Evolutionary conservation across 2,797 vertebrate species (phyloP), one percentile per base, ranked within the genome.

Genomic region (Spheniscus humboldti): DNA sequence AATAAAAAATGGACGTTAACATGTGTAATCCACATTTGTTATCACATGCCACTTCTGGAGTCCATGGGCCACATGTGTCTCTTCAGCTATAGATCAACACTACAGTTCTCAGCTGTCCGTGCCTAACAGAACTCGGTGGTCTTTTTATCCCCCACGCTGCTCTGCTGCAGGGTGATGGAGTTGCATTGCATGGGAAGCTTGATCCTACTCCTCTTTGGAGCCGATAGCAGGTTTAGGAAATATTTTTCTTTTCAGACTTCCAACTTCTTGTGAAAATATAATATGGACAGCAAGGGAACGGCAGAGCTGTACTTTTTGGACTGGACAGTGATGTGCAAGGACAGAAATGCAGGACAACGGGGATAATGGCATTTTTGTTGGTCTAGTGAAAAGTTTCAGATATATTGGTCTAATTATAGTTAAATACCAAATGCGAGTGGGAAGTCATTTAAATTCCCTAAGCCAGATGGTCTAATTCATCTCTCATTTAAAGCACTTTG

Each of bases 381-480:
- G 12, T 60, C 30, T 79, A 52, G 17, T 80, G 63, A 78, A 88
- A 86, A 88, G 22, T 80, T 90, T 75, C 59, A 56, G 50, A 63
- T 84, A 62, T 22, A 62, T 72, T 75, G 60, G 37, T 81, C 50
- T 92, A 80, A 95, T 91, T 91, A 81, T 19, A 77, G 50, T 68
- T 93, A 90, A 88, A 88, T 62, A 86, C 8, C 30, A 86, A 93
- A 84, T 84, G 57, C 0, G 7, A 92, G 50, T 45, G 66, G 59
- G 55, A 93, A 88, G 31, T 57, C 3, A 81, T 92, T 94, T 87
- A 39, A 91, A 92, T 91, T 96, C 91, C 78, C 75, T 75, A 60
- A 94, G 25, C 72, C 91, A 97, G 92, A 94, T 93, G 87, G 84
- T 90, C 64, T 60, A 77, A 92, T 94, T 91, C 28, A 33, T 95